Evolutionary conservation across 2,888 invertebrate genomes (phyloP).

Genomic region (Chesias legatella): DNA sequence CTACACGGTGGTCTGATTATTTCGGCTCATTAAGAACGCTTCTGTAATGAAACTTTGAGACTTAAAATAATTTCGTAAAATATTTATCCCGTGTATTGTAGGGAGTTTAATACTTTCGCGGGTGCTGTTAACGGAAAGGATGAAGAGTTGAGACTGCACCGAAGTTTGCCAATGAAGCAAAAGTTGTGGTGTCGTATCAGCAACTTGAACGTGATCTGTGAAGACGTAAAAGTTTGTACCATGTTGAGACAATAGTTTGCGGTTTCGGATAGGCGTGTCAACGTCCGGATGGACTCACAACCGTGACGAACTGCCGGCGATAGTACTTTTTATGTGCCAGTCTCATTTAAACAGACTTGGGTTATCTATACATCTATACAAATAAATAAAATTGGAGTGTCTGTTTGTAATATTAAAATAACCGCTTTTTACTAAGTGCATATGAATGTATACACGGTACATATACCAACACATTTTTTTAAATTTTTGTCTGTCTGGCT

Average conservation of each 20-base stretch:
- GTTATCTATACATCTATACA: too few relatives aligned
- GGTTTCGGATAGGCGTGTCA: conserved; percentile 69
- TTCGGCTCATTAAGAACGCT: conserved; percentile 10
- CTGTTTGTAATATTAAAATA: too few relatives aligned
- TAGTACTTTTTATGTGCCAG: conserved; percentile 2
- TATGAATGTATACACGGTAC: too few relatives aligned
- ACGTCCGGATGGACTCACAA: conserved; percentile 54
- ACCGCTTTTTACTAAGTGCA: too few relatives aligned
- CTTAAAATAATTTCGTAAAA: not conserved
- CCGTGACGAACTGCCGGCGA: conserved; percentile 44
- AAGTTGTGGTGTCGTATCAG: conserved; percentile 2
- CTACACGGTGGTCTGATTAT: conserved; percentile 29
- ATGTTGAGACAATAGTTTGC: conserved; percentile 59
- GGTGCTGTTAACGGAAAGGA: conserved; percentile 1
- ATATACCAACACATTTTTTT: too few relatives aligned
- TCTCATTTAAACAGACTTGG: conserved; percentile 15
- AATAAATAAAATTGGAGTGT: too few relatives aligned
- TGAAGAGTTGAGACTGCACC: not conserved
- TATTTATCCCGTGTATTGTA: not conserved
- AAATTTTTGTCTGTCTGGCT: too few relatives aligned
- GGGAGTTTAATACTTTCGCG: conserved; percentile 1
- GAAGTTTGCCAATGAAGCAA: conserved; percentile 2
- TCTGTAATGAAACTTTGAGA: not conserved
- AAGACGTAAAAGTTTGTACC: conserved; percentile 39
- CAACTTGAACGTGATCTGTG: conserved; percentile 10